Base-by-base conservation (phyloP, 2,113 vertebrate genomes). In the Phalacrocorax aristotelis region DNA sequence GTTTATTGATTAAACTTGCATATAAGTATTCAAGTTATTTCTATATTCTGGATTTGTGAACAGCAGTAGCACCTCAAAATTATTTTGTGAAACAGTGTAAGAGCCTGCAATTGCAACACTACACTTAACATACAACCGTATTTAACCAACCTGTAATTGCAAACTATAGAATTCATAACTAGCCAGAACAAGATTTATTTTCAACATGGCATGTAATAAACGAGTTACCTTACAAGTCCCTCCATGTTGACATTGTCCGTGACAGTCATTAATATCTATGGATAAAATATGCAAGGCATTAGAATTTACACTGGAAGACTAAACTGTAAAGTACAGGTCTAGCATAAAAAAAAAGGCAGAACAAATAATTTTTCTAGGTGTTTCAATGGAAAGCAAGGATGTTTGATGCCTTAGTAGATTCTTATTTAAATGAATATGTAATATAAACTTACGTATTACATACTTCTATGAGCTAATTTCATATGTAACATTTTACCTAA, bases 231-330 rank as follows among this genome's bases (percentile, higher is more conserved):
- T 99, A 96, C 99, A 99, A 77, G 98, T 98, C 8, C 98, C 99
- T 65, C 99, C 99, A 8, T 99, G 99, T 96, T 99, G 99, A 97
- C 99, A 99, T 97, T 99, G 99, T 32, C 99, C 99, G 1, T 98
- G 98, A 91, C 99, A 99, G 91, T 98, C 98, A 86, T 98, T 98
- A 90, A 98, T 54, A 84, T 99, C 99, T 99, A 97, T 5, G 77
- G 82, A 97, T 89, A 82, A 95, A 97, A 94, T 23, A 96, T 8
- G 15, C 12, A 93, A 76, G 30, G 15, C 9, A 76, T 98, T 95
- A 97, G 36, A 87, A 90, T 55, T 80, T 27, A 34, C 29, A 69
- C 42, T 57, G n/a, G n/a, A 70, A 76, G 23, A 66, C 44, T 51
- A 76, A 70, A 21, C 15, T 49, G 15, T 48, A 15, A 90, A 72